phyloP scores from a whole-genome alignment of 2,113 vertebrate genomes.

The Galeopterus variegatus region DNA sequence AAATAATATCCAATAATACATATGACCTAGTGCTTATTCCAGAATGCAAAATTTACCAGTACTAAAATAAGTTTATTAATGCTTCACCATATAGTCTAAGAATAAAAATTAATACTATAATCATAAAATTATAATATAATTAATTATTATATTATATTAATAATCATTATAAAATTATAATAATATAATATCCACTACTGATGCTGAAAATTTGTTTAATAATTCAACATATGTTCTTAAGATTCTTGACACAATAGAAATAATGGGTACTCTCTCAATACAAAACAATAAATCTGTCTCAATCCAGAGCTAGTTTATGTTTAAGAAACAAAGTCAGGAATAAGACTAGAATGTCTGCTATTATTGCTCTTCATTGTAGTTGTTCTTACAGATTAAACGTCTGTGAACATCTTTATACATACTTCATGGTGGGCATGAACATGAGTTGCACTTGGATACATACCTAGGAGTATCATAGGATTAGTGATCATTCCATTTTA shows the following conservation, averaged over 20 bases:
- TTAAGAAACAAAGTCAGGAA: not conserved
- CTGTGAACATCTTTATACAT: not conserved
- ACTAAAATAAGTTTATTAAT: not conserved
- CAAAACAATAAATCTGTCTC: slow-evolving; percentile 31
- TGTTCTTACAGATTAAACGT: not conserved
- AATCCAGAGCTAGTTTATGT: not conserved
- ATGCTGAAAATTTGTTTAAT: not conserved
- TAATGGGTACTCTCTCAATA: not conserved
- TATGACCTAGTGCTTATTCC: not conserved
- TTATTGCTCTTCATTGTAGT: not conserved
- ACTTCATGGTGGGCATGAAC: not conserved
- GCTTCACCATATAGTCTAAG: not conserved
- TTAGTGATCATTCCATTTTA: not conserved
- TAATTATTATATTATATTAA: too few relatives aligned
- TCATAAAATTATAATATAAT: not conserved
- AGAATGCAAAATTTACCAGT: not conserved
- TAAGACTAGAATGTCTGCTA: not conserved
- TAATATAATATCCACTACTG: not conserved
- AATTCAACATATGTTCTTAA: slow-evolving; percentile 32
- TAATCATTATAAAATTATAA: not conserved
- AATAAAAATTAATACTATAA: not conserved
- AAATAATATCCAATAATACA: not conserved
- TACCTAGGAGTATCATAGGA: not conserved
- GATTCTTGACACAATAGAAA: slow-evolving; percentile 6
- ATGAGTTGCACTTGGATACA: not conserved